These are phyloP conservation scores for Hystrix cristata DNA, from an alignment of 2,113 vertebrate genomes.

Conservation along the genomic window DNA sequence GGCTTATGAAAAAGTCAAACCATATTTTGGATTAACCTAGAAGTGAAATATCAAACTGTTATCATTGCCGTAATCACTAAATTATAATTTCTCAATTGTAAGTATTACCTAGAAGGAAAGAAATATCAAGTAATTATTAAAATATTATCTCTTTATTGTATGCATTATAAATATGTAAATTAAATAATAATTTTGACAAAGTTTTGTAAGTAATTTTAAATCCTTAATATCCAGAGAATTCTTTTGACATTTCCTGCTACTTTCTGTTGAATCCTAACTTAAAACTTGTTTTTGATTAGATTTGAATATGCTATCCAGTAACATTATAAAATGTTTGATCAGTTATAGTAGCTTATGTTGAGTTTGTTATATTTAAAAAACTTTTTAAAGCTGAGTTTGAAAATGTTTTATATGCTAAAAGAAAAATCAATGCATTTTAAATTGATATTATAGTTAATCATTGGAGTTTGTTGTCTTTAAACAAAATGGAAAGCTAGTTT, in stretches of 20 bases:
- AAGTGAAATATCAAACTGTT: slow-evolving; percentile 79
- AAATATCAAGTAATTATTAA: slow-evolving; percentile 81
- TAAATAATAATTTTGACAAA: slow-evolving; percentile 59
- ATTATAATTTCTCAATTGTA: slow-evolving; percentile 66
- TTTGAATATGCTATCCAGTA: background rate
- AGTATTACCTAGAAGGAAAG: slow-evolving; percentile 65
- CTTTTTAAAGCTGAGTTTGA: slow-evolving; percentile 13
- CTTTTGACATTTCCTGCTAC: background rate
- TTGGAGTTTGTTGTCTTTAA: slow-evolving; percentile 31
- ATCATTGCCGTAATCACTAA: slow-evolving; percentile 49
- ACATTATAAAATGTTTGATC: slow-evolving; percentile 22
- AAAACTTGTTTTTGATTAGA: slow-evolving; percentile 11
- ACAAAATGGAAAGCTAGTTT: slow-evolving; percentile 42
- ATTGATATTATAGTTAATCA: background rate
- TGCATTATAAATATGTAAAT: slow-evolving; percentile 49
- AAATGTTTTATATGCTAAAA: slow-evolving; percentile 36
- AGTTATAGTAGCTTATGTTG: slow-evolving; percentile 9
- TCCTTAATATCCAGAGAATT: background rate
- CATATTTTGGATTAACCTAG: slow-evolving; percentile 89
- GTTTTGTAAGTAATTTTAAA: slow-evolving; percentile 58
- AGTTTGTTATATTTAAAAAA: slow-evolving; percentile 36
- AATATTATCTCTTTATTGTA: slow-evolving; percentile 51
- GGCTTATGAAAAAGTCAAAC: slow-evolving; percentile 93
- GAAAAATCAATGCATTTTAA: slow-evolving; percentile 63
- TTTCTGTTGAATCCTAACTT: slow-evolving; percentile 16